Evolutionary conservation across 2,113 vertebrate species (phyloP).

Genomic region (Scomber colias): DNA sequence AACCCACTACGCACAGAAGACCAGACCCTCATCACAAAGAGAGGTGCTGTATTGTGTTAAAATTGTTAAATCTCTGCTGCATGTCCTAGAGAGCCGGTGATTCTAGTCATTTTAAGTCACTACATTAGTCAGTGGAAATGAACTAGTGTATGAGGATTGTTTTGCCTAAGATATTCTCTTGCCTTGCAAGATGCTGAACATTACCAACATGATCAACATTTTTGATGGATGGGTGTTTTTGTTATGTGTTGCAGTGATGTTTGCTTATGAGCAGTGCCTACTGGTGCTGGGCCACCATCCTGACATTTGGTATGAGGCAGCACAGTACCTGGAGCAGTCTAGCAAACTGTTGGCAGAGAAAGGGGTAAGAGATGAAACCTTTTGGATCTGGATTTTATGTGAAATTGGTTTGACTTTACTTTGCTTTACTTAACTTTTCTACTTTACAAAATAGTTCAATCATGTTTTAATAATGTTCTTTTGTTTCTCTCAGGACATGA

Average conservation of each 20-base stretch:
- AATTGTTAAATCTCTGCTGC: background rate
- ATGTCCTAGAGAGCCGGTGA: no score
- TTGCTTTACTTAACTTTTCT: no score
- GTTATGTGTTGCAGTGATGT: constrained; percentile 91
- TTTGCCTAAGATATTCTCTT: no score
- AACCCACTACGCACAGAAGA: constrained; percentile 98
- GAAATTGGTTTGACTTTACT: background rate
- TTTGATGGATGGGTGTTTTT: no score
- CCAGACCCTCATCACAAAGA: constrained; percentile 98
- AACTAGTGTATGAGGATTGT: background rate
- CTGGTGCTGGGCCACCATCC: constrained; percentile 98
- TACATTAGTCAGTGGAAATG: background rate
- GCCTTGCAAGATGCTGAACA: no score
- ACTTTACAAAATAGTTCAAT: background rate
- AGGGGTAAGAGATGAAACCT: constrained; percentile 86
- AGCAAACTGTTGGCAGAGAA: constrained; percentile 98
- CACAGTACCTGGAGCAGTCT: constrained; percentile 98
- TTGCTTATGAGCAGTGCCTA: constrained; percentile 99
- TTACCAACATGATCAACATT: no score
- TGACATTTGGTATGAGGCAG: constrained; percentile 99
- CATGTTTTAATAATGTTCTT: background rate
- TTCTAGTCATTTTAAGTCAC: no score
- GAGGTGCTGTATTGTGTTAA: constrained; percentile 85
- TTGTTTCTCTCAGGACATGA: constrained; percentile 91
- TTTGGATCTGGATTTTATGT: background rate